Evolutionary conservation across 2,113 vertebrate species (phyloP).

Genomic region (Pseudois nayaur): DNA sequence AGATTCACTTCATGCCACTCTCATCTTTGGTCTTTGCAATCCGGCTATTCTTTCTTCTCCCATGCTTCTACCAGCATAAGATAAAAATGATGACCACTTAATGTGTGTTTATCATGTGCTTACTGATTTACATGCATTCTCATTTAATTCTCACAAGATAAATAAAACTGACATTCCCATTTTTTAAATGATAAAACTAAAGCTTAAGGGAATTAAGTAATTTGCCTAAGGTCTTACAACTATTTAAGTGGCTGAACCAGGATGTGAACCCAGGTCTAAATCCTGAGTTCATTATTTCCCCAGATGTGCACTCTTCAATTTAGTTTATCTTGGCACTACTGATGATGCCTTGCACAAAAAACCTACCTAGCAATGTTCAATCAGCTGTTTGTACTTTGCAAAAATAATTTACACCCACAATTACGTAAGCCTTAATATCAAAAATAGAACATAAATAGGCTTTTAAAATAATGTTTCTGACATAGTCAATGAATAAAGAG

Average conservation of each 20-base stretch:
- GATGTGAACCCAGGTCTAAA: not conserved
- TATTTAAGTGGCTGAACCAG: not conserved
- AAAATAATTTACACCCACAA: not conserved
- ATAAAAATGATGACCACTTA: not conserved
- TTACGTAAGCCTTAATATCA: not conserved
- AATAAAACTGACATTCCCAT: not conserved
- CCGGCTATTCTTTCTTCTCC: not conserved
- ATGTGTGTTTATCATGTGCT: not conserved
- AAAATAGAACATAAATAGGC: not conserved
- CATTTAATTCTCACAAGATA: not conserved
- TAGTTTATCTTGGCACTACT: not conserved
- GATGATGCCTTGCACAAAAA: not conserved
- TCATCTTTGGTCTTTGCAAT: not conserved
- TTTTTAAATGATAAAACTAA: not conserved
- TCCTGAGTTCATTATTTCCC: not conserved
- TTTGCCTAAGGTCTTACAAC: not conserved
- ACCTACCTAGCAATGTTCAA: not conserved
- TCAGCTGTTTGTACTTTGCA: not conserved
- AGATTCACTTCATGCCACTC: not conserved
- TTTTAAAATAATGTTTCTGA: constrained; percentile 15
- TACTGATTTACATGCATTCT: not conserved
- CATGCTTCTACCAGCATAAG: not conserved
- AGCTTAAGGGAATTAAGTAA: not conserved
- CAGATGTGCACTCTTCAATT: not conserved
- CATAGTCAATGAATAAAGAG: not conserved